phyloP scores from a whole-genome alignment of 1,140 invertebrate species.

The Chlorops oryzae region DNA sequence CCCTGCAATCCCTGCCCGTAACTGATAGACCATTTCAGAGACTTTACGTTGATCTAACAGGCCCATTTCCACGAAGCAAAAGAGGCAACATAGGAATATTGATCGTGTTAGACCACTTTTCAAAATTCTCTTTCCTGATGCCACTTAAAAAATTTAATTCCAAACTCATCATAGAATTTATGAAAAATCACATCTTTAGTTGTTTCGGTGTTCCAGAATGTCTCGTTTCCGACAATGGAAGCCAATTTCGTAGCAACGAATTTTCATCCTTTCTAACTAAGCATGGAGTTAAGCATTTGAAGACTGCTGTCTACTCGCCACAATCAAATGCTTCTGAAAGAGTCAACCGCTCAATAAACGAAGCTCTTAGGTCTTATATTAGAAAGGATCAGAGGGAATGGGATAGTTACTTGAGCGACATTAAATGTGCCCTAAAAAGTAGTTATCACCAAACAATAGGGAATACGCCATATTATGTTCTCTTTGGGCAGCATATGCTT shows the following conservation, averaged over 20 bases:
- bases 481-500: constrained; percentile 1
- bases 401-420: constrained; percentile 9
- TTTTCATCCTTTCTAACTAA: constrained; percentile 2
- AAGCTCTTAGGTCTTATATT: constrained; percentile 5
- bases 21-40: constrained; percentile 10
- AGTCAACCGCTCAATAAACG: constrained; percentile 5
- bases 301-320: constrained; percentile 1
- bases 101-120: constrained; percentile 9
- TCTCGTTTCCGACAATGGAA: constrained; percentile 12
- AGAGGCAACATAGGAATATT: constrained; percentile 9
- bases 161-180: background rate
- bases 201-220: constrained; percentile 11
- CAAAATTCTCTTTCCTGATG: constrained; percentile 10
- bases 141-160: constrained; percentile 5
- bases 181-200: constrained; percentile 8
- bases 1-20: constrained; percentile 1
- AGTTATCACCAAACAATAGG: background rate
- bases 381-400: constrained; percentile 1
- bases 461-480: background rate
- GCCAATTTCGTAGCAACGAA: constrained; percentile 10
- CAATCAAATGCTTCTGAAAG: constrained; percentile 6
- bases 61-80: constrained; percentile 10
- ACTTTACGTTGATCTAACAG: constrained; percentile 7
- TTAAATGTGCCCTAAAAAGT: constrained; percentile 1
- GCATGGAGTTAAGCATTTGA: constrained; percentile 1